Evolutionary conservation across 2,113 vertebrate species (phyloP).

Genomic region (Holacanthus passer): DNA sequence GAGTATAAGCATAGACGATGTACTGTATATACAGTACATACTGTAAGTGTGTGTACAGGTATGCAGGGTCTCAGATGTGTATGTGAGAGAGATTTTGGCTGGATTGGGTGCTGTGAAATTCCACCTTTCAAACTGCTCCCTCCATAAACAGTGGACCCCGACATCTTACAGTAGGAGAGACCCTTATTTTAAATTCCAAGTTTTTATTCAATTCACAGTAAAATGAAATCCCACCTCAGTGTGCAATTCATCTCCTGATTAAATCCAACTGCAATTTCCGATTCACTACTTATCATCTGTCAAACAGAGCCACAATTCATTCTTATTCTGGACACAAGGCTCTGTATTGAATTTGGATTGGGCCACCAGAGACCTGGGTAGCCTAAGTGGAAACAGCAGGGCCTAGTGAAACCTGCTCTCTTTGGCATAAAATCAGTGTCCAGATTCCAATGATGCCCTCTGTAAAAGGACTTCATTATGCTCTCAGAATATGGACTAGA

Average conservation of each 20-base stretch:
- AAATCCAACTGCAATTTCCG: conserved; percentile 59
- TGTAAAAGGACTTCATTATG: conserved; percentile 84
- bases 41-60: conserved; percentile 45
- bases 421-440: conserved; percentile 78
- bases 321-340: conserved; percentile 65
- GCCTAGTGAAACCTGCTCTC: conserved; percentile 76
- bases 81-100: conserved; percentile 46
- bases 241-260: conserved; percentile 36
- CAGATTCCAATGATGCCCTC: conserved; percentile 81
- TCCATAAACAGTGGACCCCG: conserved; percentile 43
- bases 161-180: conserved; percentile 46
- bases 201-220: conserved; percentile 34
- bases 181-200: conserved; percentile 34
- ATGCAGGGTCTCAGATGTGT: conserved; percentile 43
- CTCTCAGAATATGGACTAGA: conserved; percentile 80
- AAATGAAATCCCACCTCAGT: conserved; percentile 49
- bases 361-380: conserved; percentile 72
- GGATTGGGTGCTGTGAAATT: conserved; percentile 71
- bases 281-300: conserved; percentile 56
- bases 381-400: conserved; percentile 79
- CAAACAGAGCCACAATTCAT: conserved; percentile 67
- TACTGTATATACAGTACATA: conserved; percentile 45
- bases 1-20: conserved; percentile 54
- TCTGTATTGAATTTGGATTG: conserved; percentile 66
- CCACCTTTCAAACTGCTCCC: conserved; percentile 50